phyloP scores from a whole-genome alignment of 2,888 invertebrate genomes.

The Rhabditoides inermis region DNA sequence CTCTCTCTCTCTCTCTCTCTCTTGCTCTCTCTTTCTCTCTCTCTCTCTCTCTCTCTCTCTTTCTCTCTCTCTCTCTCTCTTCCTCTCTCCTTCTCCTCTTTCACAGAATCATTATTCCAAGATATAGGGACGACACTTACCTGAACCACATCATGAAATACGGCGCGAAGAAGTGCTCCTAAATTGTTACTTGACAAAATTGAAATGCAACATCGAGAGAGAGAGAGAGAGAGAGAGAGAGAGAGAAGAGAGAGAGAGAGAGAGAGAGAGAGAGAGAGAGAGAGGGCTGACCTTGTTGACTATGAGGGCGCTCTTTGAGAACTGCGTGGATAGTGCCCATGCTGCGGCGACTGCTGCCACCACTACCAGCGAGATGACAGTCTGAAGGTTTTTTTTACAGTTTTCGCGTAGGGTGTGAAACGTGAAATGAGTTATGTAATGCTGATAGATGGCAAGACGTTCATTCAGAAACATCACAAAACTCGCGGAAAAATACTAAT shows the following conservation, averaged over 20 bases:
- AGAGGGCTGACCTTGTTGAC: slow-evolving; percentile 26
- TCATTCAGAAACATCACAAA: background rate
- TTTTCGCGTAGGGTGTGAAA: slow-evolving; percentile 1
- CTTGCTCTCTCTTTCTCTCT: too few relatives aligned
- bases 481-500: background rate
- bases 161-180: slow-evolving; percentile 45
- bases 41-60: too few relatives aligned
- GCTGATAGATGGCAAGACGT: background rate
- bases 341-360: slow-evolving; percentile 36
- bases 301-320: slow-evolving; percentile 42
- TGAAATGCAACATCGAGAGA: too few relatives aligned
- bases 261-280: too few relatives aligned
- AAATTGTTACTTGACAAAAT: background rate
- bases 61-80: too few relatives aligned
- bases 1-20: too few relatives aligned
- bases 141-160: slow-evolving; percentile 44
- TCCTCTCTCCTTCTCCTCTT: too few relatives aligned
- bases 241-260: background rate
- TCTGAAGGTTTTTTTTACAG: slow-evolving; percentile 10
- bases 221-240: background rate
- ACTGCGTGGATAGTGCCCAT: slow-evolving; percentile 46
- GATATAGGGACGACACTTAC: too few relatives aligned
- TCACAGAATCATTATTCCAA: too few relatives aligned
- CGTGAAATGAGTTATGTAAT: background rate
- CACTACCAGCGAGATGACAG: slow-evolving; percentile 25